Evolutionary conservation across 2,113 vertebrate species (phyloP).

Genomic region (Corythornis cristatus): DNA sequence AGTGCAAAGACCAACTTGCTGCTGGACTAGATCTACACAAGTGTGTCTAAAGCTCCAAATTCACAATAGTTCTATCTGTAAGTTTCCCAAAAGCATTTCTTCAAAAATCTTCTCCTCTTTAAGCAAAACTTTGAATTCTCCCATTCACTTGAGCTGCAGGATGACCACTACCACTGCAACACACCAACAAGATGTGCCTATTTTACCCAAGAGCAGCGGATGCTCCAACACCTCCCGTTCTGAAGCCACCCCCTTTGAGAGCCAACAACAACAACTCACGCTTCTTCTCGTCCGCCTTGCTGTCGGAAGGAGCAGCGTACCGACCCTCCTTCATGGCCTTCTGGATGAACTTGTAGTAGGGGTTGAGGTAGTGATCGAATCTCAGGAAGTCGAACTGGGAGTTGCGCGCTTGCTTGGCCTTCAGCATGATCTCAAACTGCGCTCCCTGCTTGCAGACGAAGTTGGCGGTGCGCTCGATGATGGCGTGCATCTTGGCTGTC

Average conservation of each 20-base stretch:
- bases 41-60: neutral
- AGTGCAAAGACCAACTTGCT: neutral
- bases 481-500: slow-evolving; percentile 95
- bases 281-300: slow-evolving; percentile 78
- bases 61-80: neutral
- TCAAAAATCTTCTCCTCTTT: neutral
- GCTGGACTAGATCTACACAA: neutral
- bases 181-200: neutral
- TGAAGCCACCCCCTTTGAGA: neutral
- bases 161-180: neutral
- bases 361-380: slow-evolving; percentile 99
- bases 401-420: slow-evolving; percentile 94
- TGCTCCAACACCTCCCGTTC: neutral
- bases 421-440: slow-evolving; percentile 98
- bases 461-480: slow-evolving; percentile 95
- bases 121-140: neutral
- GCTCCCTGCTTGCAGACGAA: slow-evolving; percentile 97
- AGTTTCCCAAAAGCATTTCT: neutral
- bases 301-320: slow-evolving; percentile 79
- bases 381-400: slow-evolving; percentile 97
- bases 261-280: slow-evolving; percentile 67
- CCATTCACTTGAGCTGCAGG: neutral
- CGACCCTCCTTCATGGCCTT: slow-evolving; percentile 95
- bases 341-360: slow-evolving; percentile 97
- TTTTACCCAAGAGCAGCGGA: neutral